Conservation (phyloP, 2,888 invertebrate genomes). For the Troides helena region DNA sequence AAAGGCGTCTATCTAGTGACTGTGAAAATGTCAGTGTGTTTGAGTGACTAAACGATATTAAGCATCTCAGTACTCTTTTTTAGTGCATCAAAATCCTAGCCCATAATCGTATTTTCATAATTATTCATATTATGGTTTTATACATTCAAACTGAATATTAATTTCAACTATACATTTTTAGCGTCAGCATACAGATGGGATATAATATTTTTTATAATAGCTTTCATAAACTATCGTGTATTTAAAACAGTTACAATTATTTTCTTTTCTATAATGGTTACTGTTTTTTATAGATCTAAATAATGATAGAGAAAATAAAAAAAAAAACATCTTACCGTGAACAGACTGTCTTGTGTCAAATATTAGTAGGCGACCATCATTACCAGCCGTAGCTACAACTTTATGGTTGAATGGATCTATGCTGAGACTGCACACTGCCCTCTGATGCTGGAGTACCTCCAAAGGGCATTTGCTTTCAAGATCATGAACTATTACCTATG, state of each 20-base stretch:
- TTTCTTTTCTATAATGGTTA: too few species aligned
- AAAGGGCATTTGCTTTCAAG: constrained; percentile 80
- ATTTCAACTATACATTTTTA: too few species aligned
- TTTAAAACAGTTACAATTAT: too few species aligned
- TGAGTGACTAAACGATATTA: background rate
- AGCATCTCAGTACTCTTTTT: too few species aligned
- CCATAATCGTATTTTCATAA: too few species aligned
- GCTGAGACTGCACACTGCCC: constrained; percentile 94
- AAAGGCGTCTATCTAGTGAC: background rate
- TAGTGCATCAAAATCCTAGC: too few species aligned
- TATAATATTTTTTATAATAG: too few species aligned
- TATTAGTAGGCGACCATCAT: constrained; percentile 92
- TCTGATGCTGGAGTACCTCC: constrained; percentile 90
- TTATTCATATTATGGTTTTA: too few species aligned
- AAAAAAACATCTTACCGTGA: constrained; percentile 51
- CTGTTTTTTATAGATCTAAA: too few species aligned
- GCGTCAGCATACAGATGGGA: too few species aligned
- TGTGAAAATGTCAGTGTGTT: background rate
- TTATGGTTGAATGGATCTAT: constrained; percentile 91
- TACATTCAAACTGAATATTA: too few species aligned
- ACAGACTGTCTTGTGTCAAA: constrained; percentile 89
- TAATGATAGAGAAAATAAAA: background rate
- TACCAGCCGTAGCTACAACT: constrained; percentile 93
- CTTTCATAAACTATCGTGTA: too few species aligned
- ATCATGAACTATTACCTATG: constrained; percentile 94